These are phyloP conservation scores for Leptinotarsa peninsularis DNA, from an alignment of 2,888 invertebrate genomes.

Conservation along the genomic window DNA sequence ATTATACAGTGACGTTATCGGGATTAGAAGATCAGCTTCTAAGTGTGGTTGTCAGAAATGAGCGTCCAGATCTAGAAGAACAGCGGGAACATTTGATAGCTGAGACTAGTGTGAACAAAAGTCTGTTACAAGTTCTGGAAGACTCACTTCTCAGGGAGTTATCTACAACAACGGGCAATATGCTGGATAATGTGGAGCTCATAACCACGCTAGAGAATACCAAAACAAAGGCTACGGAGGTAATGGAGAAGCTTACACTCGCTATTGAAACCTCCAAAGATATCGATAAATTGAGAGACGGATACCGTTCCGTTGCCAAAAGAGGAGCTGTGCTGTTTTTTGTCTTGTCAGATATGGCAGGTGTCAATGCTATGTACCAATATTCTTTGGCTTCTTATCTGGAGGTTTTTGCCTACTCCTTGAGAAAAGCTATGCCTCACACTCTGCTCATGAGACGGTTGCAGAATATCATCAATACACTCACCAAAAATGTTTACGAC, in stretches of 20 bases:
- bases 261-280: constrained; percentile 82
- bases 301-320: constrained; percentile 86
- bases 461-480: constrained; percentile 83
- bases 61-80: constrained; percentile 88
- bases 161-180: constrained; percentile 89
- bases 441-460: constrained; percentile 80
- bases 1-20: constrained; percentile 89
- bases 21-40: constrained; percentile 92
- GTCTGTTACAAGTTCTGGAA: constrained; percentile 84
- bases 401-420: constrained; percentile 82
- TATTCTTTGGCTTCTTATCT: constrained; percentile 89
- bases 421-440: constrained; percentile 86
- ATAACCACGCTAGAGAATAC: constrained; percentile 89
- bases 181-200: constrained; percentile 91
- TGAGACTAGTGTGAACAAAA: constrained; percentile 89
- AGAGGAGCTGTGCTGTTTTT: constrained; percentile 92
- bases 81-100: constrained; percentile 85
- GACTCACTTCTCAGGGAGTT: constrained; percentile 87
- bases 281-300: constrained; percentile 85
- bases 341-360: constrained; percentile 89
- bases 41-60: constrained; percentile 89
- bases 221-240: constrained; percentile 87
- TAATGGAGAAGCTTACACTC: constrained; percentile 81
- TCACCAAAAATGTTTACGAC: constrained; percentile 90
- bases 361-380: constrained; percentile 92